phyloP scores from a whole-genome alignment of 2,888 invertebrate species.

The Craniophora ligustri region DNA sequence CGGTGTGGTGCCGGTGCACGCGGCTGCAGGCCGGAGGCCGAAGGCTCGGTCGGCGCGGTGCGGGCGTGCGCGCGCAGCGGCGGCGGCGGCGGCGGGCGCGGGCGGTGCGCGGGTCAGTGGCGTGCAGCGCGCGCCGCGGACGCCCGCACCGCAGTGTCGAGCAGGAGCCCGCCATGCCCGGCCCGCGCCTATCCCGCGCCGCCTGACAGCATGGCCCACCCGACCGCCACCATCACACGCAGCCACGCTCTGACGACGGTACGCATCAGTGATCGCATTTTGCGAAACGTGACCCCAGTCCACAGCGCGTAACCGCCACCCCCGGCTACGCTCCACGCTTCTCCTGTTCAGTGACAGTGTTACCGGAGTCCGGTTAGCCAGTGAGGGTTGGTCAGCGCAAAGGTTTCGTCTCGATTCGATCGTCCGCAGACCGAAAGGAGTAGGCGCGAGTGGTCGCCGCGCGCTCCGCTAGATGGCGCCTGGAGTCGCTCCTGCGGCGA shows the following conservation, averaged over 20 bases:
- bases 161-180: constrained; percentile 88
- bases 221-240: constrained; percentile 88
- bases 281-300: constrained; percentile 45
- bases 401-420: constrained; percentile 85
- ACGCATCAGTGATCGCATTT: constrained; percentile 69
- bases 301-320: constrained; percentile 50
- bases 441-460: constrained; percentile 83
- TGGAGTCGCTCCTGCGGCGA: constrained; percentile 87
- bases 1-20: constrained; percentile 71
- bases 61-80: constrained; percentile 76
- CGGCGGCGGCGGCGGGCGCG: constrained; percentile 71
- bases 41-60: constrained; percentile 67
- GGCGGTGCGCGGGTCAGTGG: constrained; percentile 85
- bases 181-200: constrained; percentile 87
- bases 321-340: constrained; percentile 56
- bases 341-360: constrained; percentile 80
- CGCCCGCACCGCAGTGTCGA: constrained; percentile 88
- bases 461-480: constrained; percentile 86
- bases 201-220: constrained; percentile 88
- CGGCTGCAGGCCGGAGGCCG: constrained; percentile 70
- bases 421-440: constrained; percentile 85
- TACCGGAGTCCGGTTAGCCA: constrained; percentile 64
- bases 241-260: constrained; percentile 89
- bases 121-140: constrained; percentile 88
- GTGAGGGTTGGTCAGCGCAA: constrained; percentile 75